phyloP scores from a whole-genome alignment of 2,888 invertebrate genomes.

The Hyles lineata region DNA sequence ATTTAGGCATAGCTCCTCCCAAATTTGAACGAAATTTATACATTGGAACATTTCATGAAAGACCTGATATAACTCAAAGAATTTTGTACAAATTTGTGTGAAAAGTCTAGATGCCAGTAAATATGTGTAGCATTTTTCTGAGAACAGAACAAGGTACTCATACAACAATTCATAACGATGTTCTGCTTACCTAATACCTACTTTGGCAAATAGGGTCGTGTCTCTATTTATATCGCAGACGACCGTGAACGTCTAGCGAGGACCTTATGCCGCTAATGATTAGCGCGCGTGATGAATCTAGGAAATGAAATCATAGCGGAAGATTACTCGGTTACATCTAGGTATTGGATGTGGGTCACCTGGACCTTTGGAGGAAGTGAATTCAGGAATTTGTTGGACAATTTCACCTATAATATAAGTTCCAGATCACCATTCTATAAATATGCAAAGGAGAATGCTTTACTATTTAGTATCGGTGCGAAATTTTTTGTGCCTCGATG shows the following conservation, averaged over 20 bases:
- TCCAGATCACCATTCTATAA: too few relatives aligned
- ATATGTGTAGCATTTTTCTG: too few relatives aligned
- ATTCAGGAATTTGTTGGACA: too few relatives aligned
- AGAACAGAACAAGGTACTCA: background rate
- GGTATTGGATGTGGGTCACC: background rate
- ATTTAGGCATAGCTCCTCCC: background rate
- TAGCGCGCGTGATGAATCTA: constrained; percentile 5
- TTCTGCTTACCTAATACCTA: background rate
- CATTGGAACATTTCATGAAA: background rate
- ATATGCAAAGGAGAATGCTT: too few relatives aligned
- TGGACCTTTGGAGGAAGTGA: background rate
- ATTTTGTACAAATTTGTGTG: too few relatives aligned
- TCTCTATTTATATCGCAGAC: constrained; percentile 11
- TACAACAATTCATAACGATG: background rate
- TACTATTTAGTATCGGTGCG: too few relatives aligned
- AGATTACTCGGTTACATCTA: background rate
- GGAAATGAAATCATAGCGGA: constrained; percentile 25
- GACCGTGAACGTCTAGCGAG: constrained; percentile 15
- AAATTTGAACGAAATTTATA: background rate
- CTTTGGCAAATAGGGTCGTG: constrained; percentile 10
- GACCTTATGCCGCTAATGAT: constrained; percentile 19
- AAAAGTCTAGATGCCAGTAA: too few relatives aligned
- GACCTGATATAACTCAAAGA: background rate
- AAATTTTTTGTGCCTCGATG: too few relatives aligned
- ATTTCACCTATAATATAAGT: too few relatives aligned